These are phyloP conservation scores for Choristoneura fumiferana DNA, from an alignment of 1,140 invertebrate species.

Conservation along the genomic window DNA sequence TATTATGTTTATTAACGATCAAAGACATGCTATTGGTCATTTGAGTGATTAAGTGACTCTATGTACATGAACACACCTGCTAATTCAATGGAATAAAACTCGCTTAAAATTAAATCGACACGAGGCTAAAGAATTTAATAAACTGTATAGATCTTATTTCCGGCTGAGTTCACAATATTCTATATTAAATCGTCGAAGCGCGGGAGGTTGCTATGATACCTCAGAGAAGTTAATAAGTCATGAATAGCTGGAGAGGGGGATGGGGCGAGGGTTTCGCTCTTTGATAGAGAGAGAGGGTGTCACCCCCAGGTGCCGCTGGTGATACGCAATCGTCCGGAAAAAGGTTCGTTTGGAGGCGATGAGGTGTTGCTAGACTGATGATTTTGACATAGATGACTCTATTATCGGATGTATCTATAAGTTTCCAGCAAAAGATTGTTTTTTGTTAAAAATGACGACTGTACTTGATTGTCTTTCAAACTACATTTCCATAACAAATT, in stretches of 20 bases:
- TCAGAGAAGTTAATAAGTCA: constrained; percentile 76
- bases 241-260: constrained; percentile 63
- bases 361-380: constrained; percentile 55
- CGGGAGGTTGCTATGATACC: constrained; percentile 74
- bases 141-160: constrained; percentile 57
- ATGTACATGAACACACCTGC: too few relatives aligned
- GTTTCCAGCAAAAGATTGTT: too few relatives aligned
- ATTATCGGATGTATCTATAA: background rate
- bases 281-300: constrained; percentile 40
- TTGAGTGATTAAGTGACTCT: too few relatives aligned
- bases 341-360: constrained; percentile 60
- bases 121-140: constrained; percentile 63
- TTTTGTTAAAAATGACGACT: too few relatives aligned
- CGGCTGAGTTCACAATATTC: constrained; percentile 71
- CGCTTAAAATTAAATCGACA: constrained; percentile 32
- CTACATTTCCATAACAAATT: too few relatives aligned
- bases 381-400: constrained; percentile 31
- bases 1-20: too few relatives aligned
- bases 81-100: constrained; percentile 11
- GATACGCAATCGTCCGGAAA: constrained; percentile 71
- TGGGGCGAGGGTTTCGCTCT: constrained; percentile 27
- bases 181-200: constrained; percentile 72
- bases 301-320: constrained; percentile 60
- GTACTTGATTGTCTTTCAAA: too few relatives aligned
- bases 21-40: too few relatives aligned